A percentile compares a stretch with the other conserved stretches of the same genome.
Conservation (phyloP, 2,797 vertebrate species). For the Pangasius djambal region DNA sequence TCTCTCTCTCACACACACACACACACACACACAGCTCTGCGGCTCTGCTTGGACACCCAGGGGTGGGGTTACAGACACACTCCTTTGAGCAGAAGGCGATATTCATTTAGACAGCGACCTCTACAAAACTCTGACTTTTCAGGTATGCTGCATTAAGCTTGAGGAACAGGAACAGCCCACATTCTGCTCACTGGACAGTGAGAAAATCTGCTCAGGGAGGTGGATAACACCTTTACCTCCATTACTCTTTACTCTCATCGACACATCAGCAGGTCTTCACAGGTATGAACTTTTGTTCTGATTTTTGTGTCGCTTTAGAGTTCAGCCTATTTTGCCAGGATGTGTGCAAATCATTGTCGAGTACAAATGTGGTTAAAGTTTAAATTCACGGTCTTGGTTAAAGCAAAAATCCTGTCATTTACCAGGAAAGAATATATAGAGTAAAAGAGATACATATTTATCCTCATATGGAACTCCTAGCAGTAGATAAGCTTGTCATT, state of each 20-base stretch:
- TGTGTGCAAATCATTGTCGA: not conserved
- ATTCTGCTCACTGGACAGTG: not conserved
- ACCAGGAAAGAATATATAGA: not conserved
- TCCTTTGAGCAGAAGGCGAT: constrained; percentile 19
- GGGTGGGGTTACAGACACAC: constrained; percentile 44
- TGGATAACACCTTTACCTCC: not conserved
- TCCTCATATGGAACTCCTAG: not conserved
- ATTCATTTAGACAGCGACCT: constrained; percentile 31
- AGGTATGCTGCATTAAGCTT: constrained; percentile 30
- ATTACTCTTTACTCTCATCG: not conserved
- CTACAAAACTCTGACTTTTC: constrained; percentile 24
- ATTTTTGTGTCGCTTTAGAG: not conserved
- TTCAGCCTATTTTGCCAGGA: not conserved
- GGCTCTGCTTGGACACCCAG: constrained; percentile 31
- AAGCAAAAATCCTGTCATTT: not conserved
- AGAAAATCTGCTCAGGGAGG: not conserved
- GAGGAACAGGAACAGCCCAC: constrained; percentile 22
- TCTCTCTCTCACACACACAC: not conserved
- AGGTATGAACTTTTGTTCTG: constrained; percentile 34
- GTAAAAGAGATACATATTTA: not conserved
- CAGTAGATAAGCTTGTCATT: not conserved
- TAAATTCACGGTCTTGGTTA: not conserved
- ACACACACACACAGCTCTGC: constrained; percentile 11
- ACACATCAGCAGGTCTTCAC: not conserved
- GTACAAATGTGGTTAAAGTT: not conserved